Evolutionary conservation across 1,140 invertebrate species (phyloP).

Genomic region (Drosophila athabasca): DNA sequence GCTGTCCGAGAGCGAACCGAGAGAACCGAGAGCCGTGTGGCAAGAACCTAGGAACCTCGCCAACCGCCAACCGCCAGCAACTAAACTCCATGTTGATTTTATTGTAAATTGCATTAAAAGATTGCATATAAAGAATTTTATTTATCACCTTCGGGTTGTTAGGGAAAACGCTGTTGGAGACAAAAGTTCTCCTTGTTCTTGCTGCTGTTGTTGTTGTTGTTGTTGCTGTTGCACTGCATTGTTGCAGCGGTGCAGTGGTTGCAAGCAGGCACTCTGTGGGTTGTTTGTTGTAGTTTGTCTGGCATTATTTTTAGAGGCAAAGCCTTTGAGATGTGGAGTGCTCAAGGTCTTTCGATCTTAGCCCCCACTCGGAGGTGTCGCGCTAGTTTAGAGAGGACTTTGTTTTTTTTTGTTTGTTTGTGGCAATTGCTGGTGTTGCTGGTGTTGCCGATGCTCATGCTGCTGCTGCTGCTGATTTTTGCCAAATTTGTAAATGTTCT

Average conservation of each 20-base stretch:
- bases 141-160: conserved; percentile 83
- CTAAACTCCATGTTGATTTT: conserved; percentile 82
- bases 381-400: conserved; percentile 56
- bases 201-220: conserved; percentile 20
- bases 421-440: background rate
- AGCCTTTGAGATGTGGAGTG: conserved; percentile 20
- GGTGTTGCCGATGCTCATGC: background rate
- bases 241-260: conserved; percentile 21
- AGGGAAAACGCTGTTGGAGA: conserved; percentile 83
- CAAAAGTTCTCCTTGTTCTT: conserved; percentile 55
- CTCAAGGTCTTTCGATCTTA: conserved; percentile 69
- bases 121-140: conserved; percentile 83
- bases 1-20: conserved; percentile 17
- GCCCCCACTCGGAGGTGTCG: conserved; percentile 68
- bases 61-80: conserved; percentile 40
- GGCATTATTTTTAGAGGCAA: conserved; percentile 44
- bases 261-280: conserved; percentile 7
- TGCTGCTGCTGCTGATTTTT: conserved; percentile 52
- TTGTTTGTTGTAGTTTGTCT: conserved; percentile 71
- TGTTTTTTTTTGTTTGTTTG: conserved; percentile 30
- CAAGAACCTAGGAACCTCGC: too few relatives aligned
- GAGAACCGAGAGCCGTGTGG: too few relatives aligned
- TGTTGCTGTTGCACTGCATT: conserved; percentile 41
- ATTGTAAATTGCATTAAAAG: conserved; percentile 83
- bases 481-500: conserved; percentile 82